Evolutionary conservation across 1,140 invertebrate species (phyloP).

Genomic region (Leptinotarsa texana): DNA sequence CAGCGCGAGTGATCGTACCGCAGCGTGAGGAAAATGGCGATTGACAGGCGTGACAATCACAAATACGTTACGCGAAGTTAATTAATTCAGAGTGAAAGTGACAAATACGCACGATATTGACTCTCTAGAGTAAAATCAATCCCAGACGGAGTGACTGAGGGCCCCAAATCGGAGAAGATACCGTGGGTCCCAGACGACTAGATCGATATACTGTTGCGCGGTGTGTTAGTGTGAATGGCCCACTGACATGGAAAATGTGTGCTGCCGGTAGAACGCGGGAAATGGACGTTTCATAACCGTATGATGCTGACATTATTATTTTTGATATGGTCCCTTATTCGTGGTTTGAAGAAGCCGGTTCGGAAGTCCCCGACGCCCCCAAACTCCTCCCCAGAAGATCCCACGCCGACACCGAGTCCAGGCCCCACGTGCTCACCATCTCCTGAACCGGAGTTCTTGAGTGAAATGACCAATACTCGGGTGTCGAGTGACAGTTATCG

Average conservation of each 20-base stretch:
- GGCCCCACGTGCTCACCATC: conserved; percentile 37
- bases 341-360: conserved; percentile 47
- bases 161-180: neutral
- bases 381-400: conserved; percentile 31
- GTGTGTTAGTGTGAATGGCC: conserved; percentile 12
- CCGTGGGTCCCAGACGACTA: conserved; percentile 13
- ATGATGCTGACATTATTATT: conserved; percentile 57
- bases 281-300: conserved; percentile 30
- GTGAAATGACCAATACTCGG: conserved; percentile 48
- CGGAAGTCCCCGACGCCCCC: conserved; percentile 33
- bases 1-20: neutral
- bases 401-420: conserved; percentile 37
- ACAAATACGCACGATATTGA: conserved; percentile 11
- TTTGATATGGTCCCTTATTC: conserved; percentile 56
- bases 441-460: conserved; percentile 48
- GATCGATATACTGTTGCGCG: conserved; percentile 39
- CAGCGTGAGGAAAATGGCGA: conserved; percentile 8
- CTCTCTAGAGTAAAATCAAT: neutral
- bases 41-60: neutral
- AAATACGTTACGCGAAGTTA: neutral
- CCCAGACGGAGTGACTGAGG: neutral
- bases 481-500: conserved; percentile 45
- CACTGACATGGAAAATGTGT: conserved; percentile 10
- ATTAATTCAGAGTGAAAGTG: neutral
- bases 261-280: neutral